These are phyloP conservation scores for Sceloporus undulatus DNA, from an alignment of 2,113 vertebrate genomes.

Conservation along the genomic window DNA sequence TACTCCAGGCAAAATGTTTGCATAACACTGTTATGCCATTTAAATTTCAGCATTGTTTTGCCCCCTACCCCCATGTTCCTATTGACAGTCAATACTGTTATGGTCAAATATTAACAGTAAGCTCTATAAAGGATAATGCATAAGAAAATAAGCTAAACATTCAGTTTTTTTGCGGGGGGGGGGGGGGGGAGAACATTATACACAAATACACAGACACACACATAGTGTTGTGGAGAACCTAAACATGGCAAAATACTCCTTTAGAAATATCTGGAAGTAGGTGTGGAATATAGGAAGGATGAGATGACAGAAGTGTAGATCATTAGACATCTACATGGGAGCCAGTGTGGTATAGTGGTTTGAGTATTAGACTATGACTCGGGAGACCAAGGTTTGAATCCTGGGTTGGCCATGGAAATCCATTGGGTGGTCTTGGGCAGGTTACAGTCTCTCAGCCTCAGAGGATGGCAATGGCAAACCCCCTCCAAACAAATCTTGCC, in stretches of 20 bases:
- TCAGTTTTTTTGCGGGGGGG: background rate
- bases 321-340: too few relatives aligned
- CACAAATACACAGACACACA: too few relatives aligned
- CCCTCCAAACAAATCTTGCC: too few relatives aligned
- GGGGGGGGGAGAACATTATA: background rate
- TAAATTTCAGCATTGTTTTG: background rate
- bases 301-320: background rate
- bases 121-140: background rate
- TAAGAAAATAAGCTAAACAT: background rate
- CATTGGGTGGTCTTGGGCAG: too few relatives aligned
- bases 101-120: slow-evolving; percentile 16
- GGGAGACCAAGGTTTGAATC: too few relatives aligned
- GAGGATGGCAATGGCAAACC: too few relatives aligned
- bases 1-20: background rate
- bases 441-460: too few relatives aligned
- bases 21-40: background rate
- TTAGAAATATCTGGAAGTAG: background rate
- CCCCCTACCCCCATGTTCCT: background rate
- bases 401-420: too few relatives aligned
- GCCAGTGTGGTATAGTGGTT: too few relatives aligned
- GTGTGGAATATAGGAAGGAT: background rate
- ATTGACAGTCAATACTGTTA: background rate
- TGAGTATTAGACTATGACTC: too few relatives aligned
- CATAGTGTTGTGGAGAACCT: too few relatives aligned
- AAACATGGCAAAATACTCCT: too few relatives aligned